A percentile compares a stretch with the other conserved stretches of the same genome.
phyloP scores from a whole-genome alignment of 1,140 invertebrate genomes.

The Bombus huntii region DNA sequence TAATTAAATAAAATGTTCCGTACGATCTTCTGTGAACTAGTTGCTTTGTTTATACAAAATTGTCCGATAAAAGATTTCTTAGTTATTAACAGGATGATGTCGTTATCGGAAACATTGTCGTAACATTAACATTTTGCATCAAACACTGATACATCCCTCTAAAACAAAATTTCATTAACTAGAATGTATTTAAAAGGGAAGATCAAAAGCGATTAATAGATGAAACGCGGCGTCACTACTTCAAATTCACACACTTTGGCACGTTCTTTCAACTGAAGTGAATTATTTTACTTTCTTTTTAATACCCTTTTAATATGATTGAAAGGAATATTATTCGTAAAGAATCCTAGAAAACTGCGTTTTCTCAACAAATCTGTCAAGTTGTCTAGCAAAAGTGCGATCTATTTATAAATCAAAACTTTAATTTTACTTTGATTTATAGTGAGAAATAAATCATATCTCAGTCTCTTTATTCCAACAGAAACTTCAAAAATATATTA shows the following conservation, averaged over 20 bases:
- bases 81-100: constrained; percentile 25
- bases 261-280: constrained; percentile 48
- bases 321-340: background rate
- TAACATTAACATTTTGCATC: background rate
- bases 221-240: background rate
- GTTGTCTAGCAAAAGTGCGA: background rate
- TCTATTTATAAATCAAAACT: too few relatives aligned
- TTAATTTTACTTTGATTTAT: background rate
- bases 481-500: background rate
- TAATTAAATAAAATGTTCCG: constrained; percentile 18
- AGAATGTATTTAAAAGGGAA: background rate
- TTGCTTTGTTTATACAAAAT: constrained; percentile 26
- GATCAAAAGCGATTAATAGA: background rate
- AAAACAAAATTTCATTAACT: background rate
- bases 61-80: constrained; percentile 1
- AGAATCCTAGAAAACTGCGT: background rate
- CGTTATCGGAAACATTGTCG: constrained; percentile 19
- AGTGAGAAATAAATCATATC: background rate
- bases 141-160: background rate
- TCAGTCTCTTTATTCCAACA: background rate
- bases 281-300: constrained; percentile 10
- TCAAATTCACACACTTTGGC: constrained; percentile 53
- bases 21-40: background rate
- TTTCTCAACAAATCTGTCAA: background rate
- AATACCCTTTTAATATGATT: background rate